These are phyloP conservation scores for Keiferia lycopersicella DNA, from an alignment of 2,888 invertebrate genomes.

Conservation along the genomic window DNA sequence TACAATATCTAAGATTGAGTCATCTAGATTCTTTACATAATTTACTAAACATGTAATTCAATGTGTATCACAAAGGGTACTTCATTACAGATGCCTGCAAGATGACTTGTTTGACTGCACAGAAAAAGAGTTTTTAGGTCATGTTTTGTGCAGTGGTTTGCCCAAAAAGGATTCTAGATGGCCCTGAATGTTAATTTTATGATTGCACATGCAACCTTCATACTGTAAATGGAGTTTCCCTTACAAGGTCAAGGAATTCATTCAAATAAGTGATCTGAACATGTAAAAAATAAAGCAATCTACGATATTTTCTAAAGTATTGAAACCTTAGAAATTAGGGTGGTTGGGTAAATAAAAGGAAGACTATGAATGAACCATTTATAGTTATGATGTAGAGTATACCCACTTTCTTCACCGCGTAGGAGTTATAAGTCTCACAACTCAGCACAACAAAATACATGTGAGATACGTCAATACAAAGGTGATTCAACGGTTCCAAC, in stretches of 20 bases:
- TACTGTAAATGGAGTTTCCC: slow-evolving; percentile 45
- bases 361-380: background rate
- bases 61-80: too few species aligned
- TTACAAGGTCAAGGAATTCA: slow-evolving; percentile 46
- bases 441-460: slow-evolving; percentile 37
- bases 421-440: slow-evolving; percentile 42
- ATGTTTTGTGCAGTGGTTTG: slow-evolving; percentile 17
- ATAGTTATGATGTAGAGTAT: background rate
- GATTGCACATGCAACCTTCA: slow-evolving; percentile 46
- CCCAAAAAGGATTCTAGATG: slow-evolving; percentile 56
- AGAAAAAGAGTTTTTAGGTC: background rate
- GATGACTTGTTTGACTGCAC: background rate
- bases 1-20: background rate
- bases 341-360: background rate
- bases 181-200: slow-evolving; percentile 57
- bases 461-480: slow-evolving; percentile 40
- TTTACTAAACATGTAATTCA: too few species aligned
- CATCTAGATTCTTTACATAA: background rate
- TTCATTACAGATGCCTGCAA: background rate
- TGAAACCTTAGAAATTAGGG: background rate
- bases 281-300: background rate
- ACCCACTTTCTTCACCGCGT: slow-evolving; percentile 50
- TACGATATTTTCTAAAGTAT: background rate
- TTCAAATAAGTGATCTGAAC: background rate
- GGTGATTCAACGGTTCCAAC: slow-evolving; percentile 54